These are phyloP conservation scores for Heliocidaris erythrogramma DNA, from an alignment of 35 echinoderm and acorn worm species.

Conservation along the genomic window DNA sequence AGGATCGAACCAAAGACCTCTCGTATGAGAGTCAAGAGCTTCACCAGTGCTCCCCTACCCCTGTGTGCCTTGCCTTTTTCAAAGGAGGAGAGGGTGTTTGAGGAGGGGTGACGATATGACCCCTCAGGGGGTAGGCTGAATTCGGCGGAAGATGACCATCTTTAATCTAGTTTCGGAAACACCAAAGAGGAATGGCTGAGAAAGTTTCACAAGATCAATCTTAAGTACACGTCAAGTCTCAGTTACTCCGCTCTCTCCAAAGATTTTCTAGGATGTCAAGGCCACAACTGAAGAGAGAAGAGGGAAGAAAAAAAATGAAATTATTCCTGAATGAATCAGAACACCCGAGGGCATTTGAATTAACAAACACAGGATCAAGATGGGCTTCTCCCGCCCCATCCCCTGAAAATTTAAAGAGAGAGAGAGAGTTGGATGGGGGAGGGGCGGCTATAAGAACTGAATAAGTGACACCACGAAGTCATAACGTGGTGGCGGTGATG, in stretches of 20 bases:
- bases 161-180: conserved; percentile 11
- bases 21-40: no score
- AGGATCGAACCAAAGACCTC: no score
- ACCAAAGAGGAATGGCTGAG: background rate
- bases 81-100: background rate
- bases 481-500: conserved; percentile 24
- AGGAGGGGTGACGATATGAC: background rate
- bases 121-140: background rate
- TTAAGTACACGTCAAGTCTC: conserved; percentile 33
- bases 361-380: conserved; percentile 23
- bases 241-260: background rate
- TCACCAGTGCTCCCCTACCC: no score
- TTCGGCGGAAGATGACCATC: background rate
- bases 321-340: conserved; percentile 29
- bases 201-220: conserved; percentile 32
- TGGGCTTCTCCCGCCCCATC: background rate
- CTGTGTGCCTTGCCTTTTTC: background rate
- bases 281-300: background rate
- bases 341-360: conserved; percentile 16
- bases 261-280: background rate
- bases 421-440: background rate
- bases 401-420: background rate
- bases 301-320: background rate
- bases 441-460: background rate
- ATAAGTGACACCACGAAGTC: background rate